phyloP scores from a whole-genome alignment of 2,888 invertebrate species.

The Sepioteuthis lessoniana region DNA sequence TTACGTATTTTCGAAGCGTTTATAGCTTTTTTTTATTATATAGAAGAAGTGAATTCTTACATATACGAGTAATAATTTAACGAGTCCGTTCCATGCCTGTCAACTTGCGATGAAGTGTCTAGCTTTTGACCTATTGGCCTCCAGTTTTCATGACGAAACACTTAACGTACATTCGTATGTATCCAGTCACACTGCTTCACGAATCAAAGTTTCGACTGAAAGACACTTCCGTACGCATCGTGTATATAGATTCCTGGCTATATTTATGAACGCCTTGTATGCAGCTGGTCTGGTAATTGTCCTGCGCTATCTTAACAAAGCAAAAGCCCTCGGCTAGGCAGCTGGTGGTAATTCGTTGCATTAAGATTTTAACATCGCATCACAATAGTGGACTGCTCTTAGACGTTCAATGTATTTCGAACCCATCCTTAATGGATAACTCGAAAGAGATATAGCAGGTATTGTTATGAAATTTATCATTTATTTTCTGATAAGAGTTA shows the following conservation, averaged over 20 bases:
- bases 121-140: too few species aligned
- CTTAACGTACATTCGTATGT: too few species aligned
- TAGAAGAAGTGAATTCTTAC: too few species aligned
- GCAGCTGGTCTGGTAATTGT: background rate
- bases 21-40: too few species aligned
- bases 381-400: background rate
- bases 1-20: too few species aligned
- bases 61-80: too few species aligned
- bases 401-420: background rate
- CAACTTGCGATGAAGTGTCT: too few species aligned
- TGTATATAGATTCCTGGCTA: background rate
- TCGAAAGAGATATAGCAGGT: background rate
- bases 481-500: background rate
- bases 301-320: background rate
- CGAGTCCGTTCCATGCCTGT: too few species aligned
- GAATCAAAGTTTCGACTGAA: background rate
- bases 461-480: background rate
- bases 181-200: too few species aligned
- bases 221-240: background rate
- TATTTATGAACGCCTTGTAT: background rate
- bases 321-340: background rate
- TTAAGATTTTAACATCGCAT: conserved; percentile 12
- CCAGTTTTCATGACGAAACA: too few species aligned
- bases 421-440: background rate
- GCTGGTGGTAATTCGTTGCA: background rate